These are phyloP conservation scores for Rousettus madagascariensis DNA, from an alignment of 2,797 vertebrate species.

Conservation along the genomic window DNA sequence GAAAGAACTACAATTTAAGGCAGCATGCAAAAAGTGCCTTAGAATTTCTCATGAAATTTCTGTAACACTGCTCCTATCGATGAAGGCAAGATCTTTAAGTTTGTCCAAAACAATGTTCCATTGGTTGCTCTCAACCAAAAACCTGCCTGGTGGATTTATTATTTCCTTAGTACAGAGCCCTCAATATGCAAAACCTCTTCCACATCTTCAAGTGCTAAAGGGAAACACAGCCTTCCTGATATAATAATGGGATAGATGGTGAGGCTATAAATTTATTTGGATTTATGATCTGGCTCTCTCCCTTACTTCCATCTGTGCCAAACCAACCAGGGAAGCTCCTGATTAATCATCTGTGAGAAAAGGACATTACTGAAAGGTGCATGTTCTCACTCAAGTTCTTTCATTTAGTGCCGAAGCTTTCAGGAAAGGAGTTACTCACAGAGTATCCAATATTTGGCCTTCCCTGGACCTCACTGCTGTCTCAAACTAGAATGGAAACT, in stretches of 20 bases:
- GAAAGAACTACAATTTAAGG: background rate
- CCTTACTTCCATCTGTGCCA: constrained; percentile 71
- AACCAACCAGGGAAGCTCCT: constrained; percentile 49
- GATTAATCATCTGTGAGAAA: constrained; percentile 73
- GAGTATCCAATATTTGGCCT: background rate
- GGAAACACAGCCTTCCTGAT: constrained; percentile 64
- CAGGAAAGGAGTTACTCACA: background rate
- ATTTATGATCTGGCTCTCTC: constrained; percentile 73
- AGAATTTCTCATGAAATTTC: constrained; percentile 3
- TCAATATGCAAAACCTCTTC: constrained; percentile 42
- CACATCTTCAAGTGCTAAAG: constrained; percentile 47
- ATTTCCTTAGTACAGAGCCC: background rate
- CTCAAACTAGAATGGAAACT: background rate
- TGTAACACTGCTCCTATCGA: background rate
- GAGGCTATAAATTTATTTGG: constrained; percentile 67
- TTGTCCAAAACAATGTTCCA: background rate
- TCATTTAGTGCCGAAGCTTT: background rate
- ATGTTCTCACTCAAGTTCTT: constrained; percentile 63
- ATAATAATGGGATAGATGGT: constrained; percentile 62
- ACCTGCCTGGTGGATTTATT: background rate
- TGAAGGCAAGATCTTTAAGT: background rate
- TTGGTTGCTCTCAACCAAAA: background rate
- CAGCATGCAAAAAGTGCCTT: background rate
- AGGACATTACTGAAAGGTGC: constrained; percentile 68
- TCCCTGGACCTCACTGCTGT: background rate